Evolutionary conservation across 2,888 invertebrate genomes (phyloP), one percentile per base, ranked within the genome.

Genomic region (Chrysolina americana): DNA sequence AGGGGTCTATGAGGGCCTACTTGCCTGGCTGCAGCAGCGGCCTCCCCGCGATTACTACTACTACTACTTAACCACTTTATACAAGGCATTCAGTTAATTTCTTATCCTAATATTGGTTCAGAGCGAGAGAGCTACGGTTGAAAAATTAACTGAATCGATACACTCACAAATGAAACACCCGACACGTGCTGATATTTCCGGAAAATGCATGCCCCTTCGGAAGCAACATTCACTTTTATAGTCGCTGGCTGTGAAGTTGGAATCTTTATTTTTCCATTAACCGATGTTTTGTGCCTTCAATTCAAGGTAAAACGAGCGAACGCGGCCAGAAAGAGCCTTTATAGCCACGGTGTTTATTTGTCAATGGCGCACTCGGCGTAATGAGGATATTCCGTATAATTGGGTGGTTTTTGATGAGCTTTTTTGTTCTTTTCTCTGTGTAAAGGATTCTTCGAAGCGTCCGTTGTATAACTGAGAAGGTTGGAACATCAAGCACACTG

Each of bases 321-420:
- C 21, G 36, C 15, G 59, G 23, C 28, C 15, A 59, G 2, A n/a
- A 59, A 36, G 13, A 15, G 59, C 36, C n/a, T 59, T n/a, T 17
- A n/a, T 11, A 15, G 17, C 59, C 19, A 21, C 13, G 17, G 28
- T 59, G 59, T 59, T 59, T 59, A 59, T 59, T 59, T 59, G 59
- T 59, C 36, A 59, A 59, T 28, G 36, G n/a, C 13, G 17, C n/a
- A 59, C 17, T 59, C 28, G n/a, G 2, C 28, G 36, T 59, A 36
- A 36, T n/a, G 59, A 59, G 59, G 59, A 36, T 59, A 59, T 59
- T 59, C n/a, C 28, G 10, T n/a, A 36, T 59, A 59, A 59, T 36
- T 59, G 59, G 36, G n/a, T 28, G 59, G 4, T 15, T 28, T 36
- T 59, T 15, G 59, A 28, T 13, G 53, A n/a, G 59, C 28, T 15